A percentile compares a stretch with the other conserved stretches of the same genome.
These are phyloP conservation scores for Pollachius pollachius DNA, from an alignment of 2,113 vertebrate genomes.

Conservation along the genomic window DNA sequence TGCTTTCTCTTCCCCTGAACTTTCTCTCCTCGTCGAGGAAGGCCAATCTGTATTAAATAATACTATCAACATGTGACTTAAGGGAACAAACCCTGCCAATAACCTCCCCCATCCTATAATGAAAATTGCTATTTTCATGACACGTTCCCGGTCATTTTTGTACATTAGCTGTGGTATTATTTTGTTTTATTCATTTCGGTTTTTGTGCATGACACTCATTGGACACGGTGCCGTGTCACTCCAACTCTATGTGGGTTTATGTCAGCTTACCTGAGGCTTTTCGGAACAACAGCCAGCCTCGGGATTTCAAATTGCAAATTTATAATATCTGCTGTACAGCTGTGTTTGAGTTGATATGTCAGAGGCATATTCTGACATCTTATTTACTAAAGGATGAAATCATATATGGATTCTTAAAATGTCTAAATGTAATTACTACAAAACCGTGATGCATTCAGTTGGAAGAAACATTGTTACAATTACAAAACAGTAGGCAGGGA, in stretches of 20 bases:
- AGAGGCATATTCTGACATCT: no score
- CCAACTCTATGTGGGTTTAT: conserved; percentile 50
- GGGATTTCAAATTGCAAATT: conserved; percentile 21
- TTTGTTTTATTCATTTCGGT: conserved; percentile 24
- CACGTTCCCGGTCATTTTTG: conserved; percentile 50
- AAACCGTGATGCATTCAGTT: no score
- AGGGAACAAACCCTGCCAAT: conserved; percentile 16
- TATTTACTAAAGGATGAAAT: no score
- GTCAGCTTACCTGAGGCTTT: conserved; percentile 4
- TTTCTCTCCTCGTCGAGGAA: conserved; percentile 34
- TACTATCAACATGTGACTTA: conserved; percentile 51
- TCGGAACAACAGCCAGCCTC: conserved; percentile 28
- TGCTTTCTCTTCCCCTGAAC: conserved; percentile 44
- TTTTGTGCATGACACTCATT: conserved; percentile 67
- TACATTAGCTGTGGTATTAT: conserved; percentile 49
- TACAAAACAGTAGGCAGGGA: no score
- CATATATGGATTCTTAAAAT: no score
- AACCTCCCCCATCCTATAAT: neutral
- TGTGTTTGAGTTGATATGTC: neutral
- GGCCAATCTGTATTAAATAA: conserved; percentile 56
- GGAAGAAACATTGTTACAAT: no score
- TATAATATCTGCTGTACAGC: neutral
- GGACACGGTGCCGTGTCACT: conserved; percentile 45
- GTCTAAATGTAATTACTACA: no score
- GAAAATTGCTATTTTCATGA: conserved; percentile 40